A percentile compares a stretch with the other conserved stretches of the same genome.
phyloP scores from a whole-genome alignment of 2,888 invertebrate genomes.

The Ecdyonurus torrentis region DNA sequence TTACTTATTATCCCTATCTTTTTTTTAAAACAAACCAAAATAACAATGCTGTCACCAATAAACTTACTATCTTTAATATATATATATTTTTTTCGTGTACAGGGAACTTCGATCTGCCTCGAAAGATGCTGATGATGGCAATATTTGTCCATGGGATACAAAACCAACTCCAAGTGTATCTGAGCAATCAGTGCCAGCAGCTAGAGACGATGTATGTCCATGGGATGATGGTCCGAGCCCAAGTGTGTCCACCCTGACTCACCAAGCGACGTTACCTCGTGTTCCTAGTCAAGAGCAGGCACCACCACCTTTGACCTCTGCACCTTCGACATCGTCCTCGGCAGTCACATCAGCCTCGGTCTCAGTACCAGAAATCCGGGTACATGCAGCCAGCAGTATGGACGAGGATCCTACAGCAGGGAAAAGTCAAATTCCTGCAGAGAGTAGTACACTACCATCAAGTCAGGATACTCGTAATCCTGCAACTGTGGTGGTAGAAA shows the following conservation, averaged over 20 bases:
- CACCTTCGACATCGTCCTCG: conserved; percentile 20
- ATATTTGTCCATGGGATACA: conserved; percentile 18
- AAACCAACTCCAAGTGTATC: conserved; percentile 12
- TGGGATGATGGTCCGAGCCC: conserved; percentile 27
- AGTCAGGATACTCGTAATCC: conserved; percentile 7
- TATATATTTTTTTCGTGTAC: conserved; percentile 1
- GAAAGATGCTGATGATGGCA: conserved; percentile 22
- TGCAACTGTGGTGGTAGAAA: conserved; percentile 3
- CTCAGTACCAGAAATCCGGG: background rate
- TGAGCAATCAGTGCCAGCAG: conserved; percentile 7
- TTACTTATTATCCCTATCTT: no score
- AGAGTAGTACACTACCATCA: conserved; percentile 9
- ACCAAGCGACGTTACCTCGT: conserved; percentile 3
- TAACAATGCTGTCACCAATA: no score
- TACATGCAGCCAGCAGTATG: conserved; percentile 6
- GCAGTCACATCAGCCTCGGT: background rate
- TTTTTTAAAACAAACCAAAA: no score
- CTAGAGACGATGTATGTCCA: conserved; percentile 34
- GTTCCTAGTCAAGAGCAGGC: background rate
- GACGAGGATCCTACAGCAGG: conserved; percentile 1
- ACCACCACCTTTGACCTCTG: conserved; percentile 16
- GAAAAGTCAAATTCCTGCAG: background rate
- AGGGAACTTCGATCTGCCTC: conserved; percentile 13
- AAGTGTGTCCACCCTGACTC: conserved; percentile 27
- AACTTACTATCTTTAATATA: no score